Evolutionary conservation across 2,888 invertebrate species (phyloP), one percentile per base, ranked within the genome.

Genomic region (Aporophyla lueneburgensis): DNA sequence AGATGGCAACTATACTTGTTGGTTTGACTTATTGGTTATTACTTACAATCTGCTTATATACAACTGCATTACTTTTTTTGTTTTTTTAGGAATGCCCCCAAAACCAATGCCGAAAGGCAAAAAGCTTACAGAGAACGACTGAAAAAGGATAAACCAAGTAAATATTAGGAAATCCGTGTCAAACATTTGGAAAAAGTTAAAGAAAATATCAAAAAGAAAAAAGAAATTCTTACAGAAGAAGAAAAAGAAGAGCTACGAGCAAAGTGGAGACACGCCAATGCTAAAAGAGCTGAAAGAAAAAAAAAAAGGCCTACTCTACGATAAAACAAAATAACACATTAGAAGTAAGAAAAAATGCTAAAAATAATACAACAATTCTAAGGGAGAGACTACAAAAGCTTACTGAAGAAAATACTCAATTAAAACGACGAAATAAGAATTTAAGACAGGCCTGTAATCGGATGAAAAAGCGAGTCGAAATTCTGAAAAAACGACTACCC

Each of bases 131-230:
- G 67, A 3, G 53, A 54, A 40, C 2, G 10, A 54, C n/a, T 67
- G 0, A 67, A 67, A 67, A 67, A n/a, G 53, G 67, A 54, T 3
- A 67, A 67, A 1, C 53, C 40, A n/a, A 3, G 1, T 67, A 67
- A 67, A 67, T 67, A n/a, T 54, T 40, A 67, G 53, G n/a, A 67
- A 67, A 67, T 40, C 40, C 40, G 67, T 2, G n/a, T 67, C 5
- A 67, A 54, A 54, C 53, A 67, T 67, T 54, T 67, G 16, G 0
- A 2, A 40, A 67, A 67, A 54, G 19, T 67, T 54, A 54, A 75
- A 78, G 75, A 78, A 78, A 75, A 78, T 59, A 75, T 75, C 69
- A 75, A 75, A 75, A 75, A 70, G 74, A 75, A 78, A 71, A 51
- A 81, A 69, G 70, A 77, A 66, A 59, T 2, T 33, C 33, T 33